These are phyloP conservation scores for Brachionus asplanchnoidis DNA, from an alignment of 1,140 invertebrate species.

Conservation along the genomic window DNA sequence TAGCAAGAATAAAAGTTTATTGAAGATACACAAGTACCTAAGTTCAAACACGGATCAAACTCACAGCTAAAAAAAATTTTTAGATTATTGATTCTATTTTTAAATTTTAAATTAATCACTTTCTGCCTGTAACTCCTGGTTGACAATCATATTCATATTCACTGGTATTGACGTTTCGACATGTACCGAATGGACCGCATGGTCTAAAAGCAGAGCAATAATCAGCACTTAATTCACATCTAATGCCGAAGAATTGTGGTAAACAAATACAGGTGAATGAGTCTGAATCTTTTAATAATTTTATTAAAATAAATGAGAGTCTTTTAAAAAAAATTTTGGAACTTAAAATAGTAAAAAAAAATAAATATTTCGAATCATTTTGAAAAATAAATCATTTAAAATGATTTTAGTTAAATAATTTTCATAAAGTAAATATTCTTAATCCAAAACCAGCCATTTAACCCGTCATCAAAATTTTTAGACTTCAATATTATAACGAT, in stretches of 20 bases:
- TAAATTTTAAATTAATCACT: neutral
- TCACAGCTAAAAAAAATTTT: constrained; percentile 44
- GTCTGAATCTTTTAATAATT: neutral
- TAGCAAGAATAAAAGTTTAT: constrained; percentile 44
- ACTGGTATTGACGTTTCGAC: constrained; percentile 59
- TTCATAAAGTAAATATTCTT: too few relatives aligned
- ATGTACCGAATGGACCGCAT: constrained; percentile 20
- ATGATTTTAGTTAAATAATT: too few relatives aligned
- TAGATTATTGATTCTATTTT: too few relatives aligned
- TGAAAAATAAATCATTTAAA: too few relatives aligned
- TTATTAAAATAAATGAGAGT: constrained; percentile 63
- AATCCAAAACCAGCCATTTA: too few relatives aligned
- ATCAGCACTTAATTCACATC: constrained; percentile 44
- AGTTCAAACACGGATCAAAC: constrained; percentile 78
- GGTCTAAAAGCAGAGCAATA: constrained; percentile 39
- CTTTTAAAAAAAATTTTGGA: too few relatives aligned
- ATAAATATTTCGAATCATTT: too few relatives aligned
- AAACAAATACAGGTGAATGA: constrained; percentile 48
- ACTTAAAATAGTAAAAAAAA: too few relatives aligned
- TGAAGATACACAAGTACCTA: constrained; percentile 69
- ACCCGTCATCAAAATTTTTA: too few relatives aligned
- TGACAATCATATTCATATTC: constrained; percentile 76
- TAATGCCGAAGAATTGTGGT: constrained; percentile 43
- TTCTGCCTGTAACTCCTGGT: constrained; percentile 65
- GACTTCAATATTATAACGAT: too few relatives aligned